Conservation (phyloP, 2,797 vertebrate genomes). For the Chrysolophus pictus region DNA sequence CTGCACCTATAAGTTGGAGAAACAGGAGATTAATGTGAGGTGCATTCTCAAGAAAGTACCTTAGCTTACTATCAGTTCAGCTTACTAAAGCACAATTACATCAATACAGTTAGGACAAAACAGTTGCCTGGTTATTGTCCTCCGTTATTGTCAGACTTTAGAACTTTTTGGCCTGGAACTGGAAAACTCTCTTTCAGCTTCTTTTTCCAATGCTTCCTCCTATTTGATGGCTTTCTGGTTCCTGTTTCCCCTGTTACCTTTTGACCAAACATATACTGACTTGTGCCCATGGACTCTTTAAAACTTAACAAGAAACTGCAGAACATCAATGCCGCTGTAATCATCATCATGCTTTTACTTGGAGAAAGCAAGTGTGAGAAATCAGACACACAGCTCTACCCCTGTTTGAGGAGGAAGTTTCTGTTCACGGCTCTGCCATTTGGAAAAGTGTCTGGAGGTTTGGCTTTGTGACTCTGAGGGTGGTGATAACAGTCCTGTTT, state of each 20-base stretch:
- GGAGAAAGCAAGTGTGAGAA: neutral
- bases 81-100: neutral
- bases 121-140: rapidly evolving
- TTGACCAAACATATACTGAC: neutral
- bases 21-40: neutral
- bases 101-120: neutral
- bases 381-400: neutral
- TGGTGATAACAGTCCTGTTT: neutral
- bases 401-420: neutral
- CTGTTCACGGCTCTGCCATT: neutral
- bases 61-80: neutral
- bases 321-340: neutral
- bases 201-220: neutral
- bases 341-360: rapidly evolving
- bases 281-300: neutral
- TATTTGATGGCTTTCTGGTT: neutral
- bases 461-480: neutral
- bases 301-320: neutral
- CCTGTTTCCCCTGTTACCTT: neutral
- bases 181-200: neutral
- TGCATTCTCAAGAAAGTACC: neutral
- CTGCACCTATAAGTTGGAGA: neutral
- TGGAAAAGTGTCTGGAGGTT: neutral
- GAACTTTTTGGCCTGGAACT: neutral
- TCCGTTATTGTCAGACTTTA: neutral